phyloP scores from a whole-genome alignment of 2,888 invertebrate species.

The Euplagia quadripunctaria region DNA sequence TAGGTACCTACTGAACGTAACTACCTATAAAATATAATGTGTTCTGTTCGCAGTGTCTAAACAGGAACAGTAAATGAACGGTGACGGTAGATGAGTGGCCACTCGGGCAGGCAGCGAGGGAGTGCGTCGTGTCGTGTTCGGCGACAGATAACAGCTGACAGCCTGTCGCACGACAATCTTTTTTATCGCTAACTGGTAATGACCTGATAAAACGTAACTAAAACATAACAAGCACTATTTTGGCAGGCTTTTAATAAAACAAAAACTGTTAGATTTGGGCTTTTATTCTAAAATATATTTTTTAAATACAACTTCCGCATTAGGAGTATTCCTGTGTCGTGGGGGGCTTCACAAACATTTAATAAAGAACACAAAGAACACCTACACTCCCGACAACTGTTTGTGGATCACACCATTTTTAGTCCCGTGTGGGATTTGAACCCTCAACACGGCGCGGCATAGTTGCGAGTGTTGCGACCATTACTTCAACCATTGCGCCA shows the following conservation, averaged over 20 bases:
- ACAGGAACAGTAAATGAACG: constrained; percentile 6
- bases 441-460: too few species aligned
- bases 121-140: background rate
- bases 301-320: too few species aligned
- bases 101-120: background rate
- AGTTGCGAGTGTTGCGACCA: too few species aligned
- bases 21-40: constrained; percentile 11
- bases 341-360: too few species aligned
- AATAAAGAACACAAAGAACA: too few species aligned
- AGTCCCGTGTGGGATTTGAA: too few species aligned
- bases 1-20: background rate
- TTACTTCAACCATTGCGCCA: too few species aligned
- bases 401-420: too few species aligned
- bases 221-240: background rate
- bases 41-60: constrained; percentile 12
- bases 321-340: too few species aligned
- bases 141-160: constrained; percentile 10
- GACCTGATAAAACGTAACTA: background rate
- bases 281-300: background rate
- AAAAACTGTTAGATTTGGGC: background rate
- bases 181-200: constrained; percentile 9
- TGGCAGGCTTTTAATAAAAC: background rate
- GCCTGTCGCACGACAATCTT: constrained; percentile 6
- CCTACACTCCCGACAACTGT: too few species aligned
- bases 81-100: background rate